Conservation (phyloP, 64 coral and sea anemone genomes). For the Dendrophyllia cribrosa region DNA sequence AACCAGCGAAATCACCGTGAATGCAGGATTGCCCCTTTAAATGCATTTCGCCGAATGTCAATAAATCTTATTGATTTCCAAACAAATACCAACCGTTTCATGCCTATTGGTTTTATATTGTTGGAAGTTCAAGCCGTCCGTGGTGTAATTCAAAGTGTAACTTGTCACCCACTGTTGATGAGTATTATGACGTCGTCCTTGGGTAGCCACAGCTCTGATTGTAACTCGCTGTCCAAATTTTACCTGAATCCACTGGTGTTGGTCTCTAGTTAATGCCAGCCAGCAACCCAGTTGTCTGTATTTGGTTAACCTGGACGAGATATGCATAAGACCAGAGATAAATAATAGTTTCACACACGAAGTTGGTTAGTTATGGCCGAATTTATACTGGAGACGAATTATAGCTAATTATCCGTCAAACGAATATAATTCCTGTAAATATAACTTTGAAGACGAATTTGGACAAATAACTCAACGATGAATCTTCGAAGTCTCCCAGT, state of each 20-base stretch:
- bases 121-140: background rate
- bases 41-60: too few relatives aligned
- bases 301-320: background rate
- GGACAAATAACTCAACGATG: too few relatives aligned
- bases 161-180: background rate
- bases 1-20: too few relatives aligned
- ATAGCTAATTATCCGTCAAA: too few relatives aligned
- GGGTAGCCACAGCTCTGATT: background rate
- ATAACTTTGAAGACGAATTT: too few relatives aligned
- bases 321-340: background rate
- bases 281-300: background rate
- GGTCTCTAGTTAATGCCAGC: background rate
- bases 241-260: background rate
- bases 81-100: background rate
- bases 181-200: background rate
- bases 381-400: too few relatives aligned
- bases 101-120: constrained; percentile 2
- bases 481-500: too few relatives aligned
- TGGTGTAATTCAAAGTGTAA: background rate
- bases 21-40: too few relatives aligned
- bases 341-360: too few relatives aligned
- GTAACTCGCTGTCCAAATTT: constrained; percentile 2
- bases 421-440: too few relatives aligned
- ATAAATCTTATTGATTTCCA: too few relatives aligned
- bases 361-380: too few relatives aligned